A percentile compares a stretch with the other conserved stretches of the same genome.
Evolutionary conservation across 2,888 invertebrate genomes (phyloP).

Genomic region (Leuctra nigra): DNA sequence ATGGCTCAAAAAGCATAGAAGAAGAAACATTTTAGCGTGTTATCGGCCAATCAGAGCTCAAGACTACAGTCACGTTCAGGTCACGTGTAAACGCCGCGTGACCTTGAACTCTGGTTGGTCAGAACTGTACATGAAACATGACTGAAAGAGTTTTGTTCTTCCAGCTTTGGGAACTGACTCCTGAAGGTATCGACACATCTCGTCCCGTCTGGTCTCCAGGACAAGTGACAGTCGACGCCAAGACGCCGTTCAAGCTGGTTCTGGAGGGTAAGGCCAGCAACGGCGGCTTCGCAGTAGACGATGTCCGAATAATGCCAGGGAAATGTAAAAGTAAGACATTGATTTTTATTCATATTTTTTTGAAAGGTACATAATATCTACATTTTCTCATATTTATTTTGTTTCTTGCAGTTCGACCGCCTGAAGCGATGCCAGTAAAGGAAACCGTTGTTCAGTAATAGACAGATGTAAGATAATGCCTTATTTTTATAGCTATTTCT

Average conservation of each 20-base stretch:
- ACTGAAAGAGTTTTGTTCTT: neutral
- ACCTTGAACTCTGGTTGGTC: no score
- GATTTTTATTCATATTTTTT: neutral
- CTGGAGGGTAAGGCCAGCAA: conserved; percentile 40
- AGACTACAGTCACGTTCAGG: no score
- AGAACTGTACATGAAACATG: no score
- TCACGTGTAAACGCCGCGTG: no score
- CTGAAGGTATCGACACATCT: conserved; percentile 35
- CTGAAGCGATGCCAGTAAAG: neutral
- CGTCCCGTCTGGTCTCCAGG: conserved; percentile 39
- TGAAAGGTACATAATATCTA: no score
- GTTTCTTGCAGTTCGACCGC: neutral
- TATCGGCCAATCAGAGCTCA: no score
- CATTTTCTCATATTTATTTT: neutral
- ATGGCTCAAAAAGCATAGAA: no score
- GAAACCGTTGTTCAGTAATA: no score
- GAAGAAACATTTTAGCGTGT: no score
- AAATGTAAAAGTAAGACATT: conserved; percentile 29
- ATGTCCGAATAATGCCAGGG: conserved; percentile 37
- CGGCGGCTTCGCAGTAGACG: conserved; percentile 42
- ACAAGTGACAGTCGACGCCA: conserved; percentile 37
- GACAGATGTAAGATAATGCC: no score
- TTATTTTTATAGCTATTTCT: no score
- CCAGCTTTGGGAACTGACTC: conserved; percentile 37
- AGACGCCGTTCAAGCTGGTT: conserved; percentile 34